phyloP scores from a whole-genome alignment of 1,140 invertebrate species.

The Bombyx mandarina region DNA sequence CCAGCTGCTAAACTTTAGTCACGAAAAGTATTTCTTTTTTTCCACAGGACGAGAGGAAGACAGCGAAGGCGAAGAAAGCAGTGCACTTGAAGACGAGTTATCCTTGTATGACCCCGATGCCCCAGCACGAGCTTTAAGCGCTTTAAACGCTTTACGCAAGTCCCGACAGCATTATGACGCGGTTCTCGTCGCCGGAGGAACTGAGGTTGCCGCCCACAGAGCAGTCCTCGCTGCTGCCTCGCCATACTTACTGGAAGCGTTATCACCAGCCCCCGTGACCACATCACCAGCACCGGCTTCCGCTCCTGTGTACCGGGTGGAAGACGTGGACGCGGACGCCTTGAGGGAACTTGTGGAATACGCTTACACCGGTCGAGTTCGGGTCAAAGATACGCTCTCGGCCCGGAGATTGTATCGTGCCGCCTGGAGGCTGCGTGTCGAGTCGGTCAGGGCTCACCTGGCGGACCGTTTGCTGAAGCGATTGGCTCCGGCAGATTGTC shows the following conservation, averaged over 20 bases:
- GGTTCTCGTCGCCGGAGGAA: slow-evolving; percentile 80
- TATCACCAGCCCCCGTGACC: slow-evolving; percentile 71
- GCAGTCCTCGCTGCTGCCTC: slow-evolving; percentile 83
- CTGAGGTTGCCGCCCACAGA: slow-evolving; percentile 82
- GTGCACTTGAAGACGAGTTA: slow-evolving; percentile 19
- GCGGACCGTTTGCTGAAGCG: slow-evolving; percentile 78
- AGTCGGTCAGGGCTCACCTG: slow-evolving; percentile 79
- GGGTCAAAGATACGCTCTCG: slow-evolving; percentile 67
- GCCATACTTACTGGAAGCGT: slow-evolving; percentile 84
- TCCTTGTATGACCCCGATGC: slow-evolving; percentile 67
- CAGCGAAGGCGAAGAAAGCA: slow-evolving; percentile 29
- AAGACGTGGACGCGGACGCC: slow-evolving; percentile 70
- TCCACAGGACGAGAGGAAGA: slow-evolving; percentile 22
- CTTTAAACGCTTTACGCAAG: slow-evolving; percentile 82
- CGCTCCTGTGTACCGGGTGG: slow-evolving; percentile 12
- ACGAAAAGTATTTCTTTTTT: neutral
- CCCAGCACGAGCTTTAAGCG: slow-evolving; percentile 70
- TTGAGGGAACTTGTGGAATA: slow-evolving; percentile 84
- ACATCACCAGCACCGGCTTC: slow-evolving; percentile 1
- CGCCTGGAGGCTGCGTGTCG: slow-evolving; percentile 81
- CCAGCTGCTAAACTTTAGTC: too few relatives aligned
- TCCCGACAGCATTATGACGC: slow-evolving; percentile 86
- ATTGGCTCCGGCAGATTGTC: slow-evolving; percentile 78
- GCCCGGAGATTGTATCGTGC: slow-evolving; percentile 83
- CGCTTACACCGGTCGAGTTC: slow-evolving; percentile 78